Base-by-base conservation (phyloP, 2,113 vertebrate genomes). In the Puma concolor region DNA sequence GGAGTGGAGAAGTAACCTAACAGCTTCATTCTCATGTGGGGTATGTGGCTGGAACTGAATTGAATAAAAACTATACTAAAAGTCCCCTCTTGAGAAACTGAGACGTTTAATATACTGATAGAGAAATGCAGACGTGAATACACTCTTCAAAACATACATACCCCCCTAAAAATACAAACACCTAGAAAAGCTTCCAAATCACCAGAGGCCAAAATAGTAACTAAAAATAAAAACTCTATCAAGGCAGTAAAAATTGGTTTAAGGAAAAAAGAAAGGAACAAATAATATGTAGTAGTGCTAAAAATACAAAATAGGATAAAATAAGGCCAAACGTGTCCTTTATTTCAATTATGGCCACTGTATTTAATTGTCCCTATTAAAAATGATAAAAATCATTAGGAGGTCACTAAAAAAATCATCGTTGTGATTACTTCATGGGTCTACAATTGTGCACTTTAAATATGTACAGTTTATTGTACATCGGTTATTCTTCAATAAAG, bases 121-220 rank as follows among this genome's bases (percentile, higher is more conserved):
- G 7, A 92, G 27, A 95, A 95, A 76, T 29, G 88, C 5, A 87
- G 11, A 44, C n/a, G 66, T 83, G 44, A 95, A 64, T 64, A 76
- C 14, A 44, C n/a, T 36, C 33, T 71, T 85, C 31, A 64, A 91
- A 94, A 91, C 57, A 48, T 19, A 80, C 0, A 3, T 33, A 79
- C 14, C n/a, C 13, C 19, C 8, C 72, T 25, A 82, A 97, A 86
- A 38, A 9, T 29, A 92, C 50, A 90, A 54, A 76, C 52, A 90
- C 67, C 16, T 90, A 94, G 67, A 87, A 92, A 90, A 94, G 52
- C 57, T 83, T 95, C 33, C 52, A 89, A 87, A 94, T 90, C 25
- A 90, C 27, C 66, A 83, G 69, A 33, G 31, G 12, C 16, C n/a
- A 95, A 94, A 81, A 85, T 31, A 91, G 7, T 54, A 72, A 91